phyloP scores from a whole-genome alignment of 2,888 invertebrate genomes.

The Stramonita haemastoma region DNA sequence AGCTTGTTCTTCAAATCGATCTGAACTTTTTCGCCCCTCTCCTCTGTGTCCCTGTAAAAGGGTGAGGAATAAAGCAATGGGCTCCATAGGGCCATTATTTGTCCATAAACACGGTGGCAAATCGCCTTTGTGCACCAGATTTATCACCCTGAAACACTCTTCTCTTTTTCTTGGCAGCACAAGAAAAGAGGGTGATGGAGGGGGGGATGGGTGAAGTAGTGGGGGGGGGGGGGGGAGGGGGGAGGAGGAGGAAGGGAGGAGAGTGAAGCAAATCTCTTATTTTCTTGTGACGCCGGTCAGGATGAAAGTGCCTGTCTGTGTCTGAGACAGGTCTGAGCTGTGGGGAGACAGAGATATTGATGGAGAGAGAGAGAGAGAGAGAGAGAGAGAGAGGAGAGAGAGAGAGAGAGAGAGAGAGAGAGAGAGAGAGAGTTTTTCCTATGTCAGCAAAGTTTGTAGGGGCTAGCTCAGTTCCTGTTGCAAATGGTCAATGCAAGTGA shows the following conservation, averaged over 20 bases:
- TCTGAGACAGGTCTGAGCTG: neutral
- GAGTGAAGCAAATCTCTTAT: neutral
- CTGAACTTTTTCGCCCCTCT: neutral
- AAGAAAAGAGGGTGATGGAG: neutral
- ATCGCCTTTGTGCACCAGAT: constrained; percentile 24
- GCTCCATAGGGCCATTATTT: constrained; percentile 25
- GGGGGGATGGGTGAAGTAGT: neutral
- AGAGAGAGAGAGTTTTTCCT: neutral
- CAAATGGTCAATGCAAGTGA: no score
- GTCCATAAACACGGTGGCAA: constrained; percentile 33
- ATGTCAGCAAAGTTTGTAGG: no score
- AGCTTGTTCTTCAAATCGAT: neutral
- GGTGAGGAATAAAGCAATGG: neutral
- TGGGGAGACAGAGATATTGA: neutral
- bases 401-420: neutral
- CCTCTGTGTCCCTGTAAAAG: neutral
- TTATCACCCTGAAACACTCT: constrained; percentile 30
- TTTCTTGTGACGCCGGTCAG: neutral
- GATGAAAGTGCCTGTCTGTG: neutral
- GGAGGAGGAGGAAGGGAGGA: neutral
- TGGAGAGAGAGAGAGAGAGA: neutral
- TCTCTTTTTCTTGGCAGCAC: constrained; percentile 13
- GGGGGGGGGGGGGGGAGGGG: neutral
- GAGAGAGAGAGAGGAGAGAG: neutral
- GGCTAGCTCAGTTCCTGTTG: no score